Evolutionary conservation across 2,797 vertebrate species (phyloP).

Genomic region (Protonibea diacanthus): DNA sequence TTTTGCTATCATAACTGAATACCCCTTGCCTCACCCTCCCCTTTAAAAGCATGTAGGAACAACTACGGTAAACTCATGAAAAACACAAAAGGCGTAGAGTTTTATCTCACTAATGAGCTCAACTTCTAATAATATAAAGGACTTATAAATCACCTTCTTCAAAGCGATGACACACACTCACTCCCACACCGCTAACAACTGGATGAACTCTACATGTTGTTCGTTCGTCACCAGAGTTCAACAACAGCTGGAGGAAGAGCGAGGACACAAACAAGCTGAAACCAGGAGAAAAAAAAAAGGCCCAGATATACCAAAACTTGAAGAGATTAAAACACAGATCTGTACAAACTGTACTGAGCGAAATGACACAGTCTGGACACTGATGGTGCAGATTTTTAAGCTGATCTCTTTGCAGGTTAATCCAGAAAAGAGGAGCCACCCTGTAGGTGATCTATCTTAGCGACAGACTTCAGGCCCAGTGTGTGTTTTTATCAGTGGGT

Average conservation of each 20-base stretch:
- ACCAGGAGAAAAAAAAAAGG: background rate
- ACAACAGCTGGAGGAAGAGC: constrained; percentile 53
- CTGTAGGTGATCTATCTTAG: background rate
- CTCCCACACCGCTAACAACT: background rate
- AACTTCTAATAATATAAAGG: background rate
- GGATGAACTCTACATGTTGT: background rate
- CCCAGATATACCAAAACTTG: constrained; percentile 21
- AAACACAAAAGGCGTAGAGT: too few species aligned
- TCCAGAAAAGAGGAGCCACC: background rate
- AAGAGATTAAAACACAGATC: constrained; percentile 54
- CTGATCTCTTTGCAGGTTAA: constrained; percentile 9
- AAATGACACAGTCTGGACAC: constrained; percentile 13
- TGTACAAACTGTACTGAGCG: constrained; percentile 28
- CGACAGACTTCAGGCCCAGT: background rate
- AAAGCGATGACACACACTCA: background rate
- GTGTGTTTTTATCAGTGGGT: constrained; percentile 18
- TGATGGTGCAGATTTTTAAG: constrained; percentile 33
- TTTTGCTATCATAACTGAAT: too few species aligned
- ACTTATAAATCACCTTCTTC: background rate
- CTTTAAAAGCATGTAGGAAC: too few species aligned
- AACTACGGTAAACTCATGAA: too few species aligned
- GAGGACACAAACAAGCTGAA: constrained; percentile 37
- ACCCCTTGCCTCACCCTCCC: too few species aligned
- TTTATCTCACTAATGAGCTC: too few species aligned
- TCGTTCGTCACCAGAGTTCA: background rate